These are phyloP conservation scores for Dione juno DNA, from an alignment of 2,888 invertebrate species.

Conservation along the genomic window DNA sequence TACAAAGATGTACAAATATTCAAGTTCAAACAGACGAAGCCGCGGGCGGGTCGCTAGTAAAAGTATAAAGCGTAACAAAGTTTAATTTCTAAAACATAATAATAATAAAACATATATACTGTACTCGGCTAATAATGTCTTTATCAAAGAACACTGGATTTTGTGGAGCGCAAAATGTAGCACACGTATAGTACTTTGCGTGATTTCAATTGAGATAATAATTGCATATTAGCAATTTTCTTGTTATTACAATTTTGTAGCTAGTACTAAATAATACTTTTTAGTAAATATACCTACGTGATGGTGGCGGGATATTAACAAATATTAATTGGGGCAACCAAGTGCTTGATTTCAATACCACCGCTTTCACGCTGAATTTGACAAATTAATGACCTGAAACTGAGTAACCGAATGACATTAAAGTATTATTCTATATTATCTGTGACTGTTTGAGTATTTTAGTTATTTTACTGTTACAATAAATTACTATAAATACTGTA, in stretches of 20 bases:
- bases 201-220: constrained; percentile 26
- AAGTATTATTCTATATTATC: no score
- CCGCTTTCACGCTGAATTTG: background rate
- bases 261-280: no score
- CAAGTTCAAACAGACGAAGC: no score
- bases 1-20: no score
- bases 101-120: background rate
- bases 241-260: background rate
- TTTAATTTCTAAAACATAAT: background rate
- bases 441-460: no score
- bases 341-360: no score
- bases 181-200: constrained; percentile 15
- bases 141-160: constrained; percentile 17
- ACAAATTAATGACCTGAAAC: background rate
- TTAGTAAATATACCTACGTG: no score
- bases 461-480: no score
- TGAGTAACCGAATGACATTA: background rate
- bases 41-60: background rate
- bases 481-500: no score
- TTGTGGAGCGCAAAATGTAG: constrained; percentile 28
- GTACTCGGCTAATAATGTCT: constrained; percentile 19
- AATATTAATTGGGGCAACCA: background rate
- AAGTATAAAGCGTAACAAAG: background rate
- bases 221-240: constrained; percentile 8
- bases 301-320: no score